Base-by-base conservation (phyloP, 2,888 invertebrate genomes). In the Amiota mariae region DNA sequence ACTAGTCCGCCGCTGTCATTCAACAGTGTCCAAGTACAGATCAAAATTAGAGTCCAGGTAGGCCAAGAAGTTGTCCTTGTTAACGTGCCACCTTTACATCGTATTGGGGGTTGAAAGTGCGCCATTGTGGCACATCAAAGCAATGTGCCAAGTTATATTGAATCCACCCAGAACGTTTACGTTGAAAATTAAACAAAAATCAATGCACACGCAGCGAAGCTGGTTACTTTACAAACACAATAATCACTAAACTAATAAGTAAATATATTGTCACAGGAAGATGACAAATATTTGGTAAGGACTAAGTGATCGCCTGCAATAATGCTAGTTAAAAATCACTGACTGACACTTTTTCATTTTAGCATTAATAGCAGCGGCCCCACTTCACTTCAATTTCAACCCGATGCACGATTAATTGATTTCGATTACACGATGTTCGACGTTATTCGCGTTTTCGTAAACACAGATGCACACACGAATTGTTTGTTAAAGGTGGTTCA, bases 61-160 rank as follows among this genome's bases (percentile, higher is more conserved):
- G 59, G 64, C 70, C 77, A 70, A 72, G 70, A 66, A 18, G 48
- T 48, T 68, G 51, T 49, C 61, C 59, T 59, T 68, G 67, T 15
- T 51, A 20, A 12, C n/a, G 67, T 71, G 59, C 80, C 73, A 71
- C 78, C 82, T 83, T 85, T 87, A 83, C 80, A 86, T 76, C 84
- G 84, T 79, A 84, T 81, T 80, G 80, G 83, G 77, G 80, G 78
- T 80, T 82, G 80, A 75, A 79, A 77, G 76, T 68, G 48, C 78
- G 80, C 79, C 87, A 87, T 87, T 82, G 81, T 85, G 81, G 82
- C 81, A 84, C 87, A 85, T 87, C 81, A 80, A 85, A 81, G 84
- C 83, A 79, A 81, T 81, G 80, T 83, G 82, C 82, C 79, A 80
- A 80, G 36, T 36, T 36, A 36, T 36, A 81, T 81, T 81, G 81